Base-by-base conservation (phyloP, 2,888 invertebrate species). In the Phasia obesa region DNA sequence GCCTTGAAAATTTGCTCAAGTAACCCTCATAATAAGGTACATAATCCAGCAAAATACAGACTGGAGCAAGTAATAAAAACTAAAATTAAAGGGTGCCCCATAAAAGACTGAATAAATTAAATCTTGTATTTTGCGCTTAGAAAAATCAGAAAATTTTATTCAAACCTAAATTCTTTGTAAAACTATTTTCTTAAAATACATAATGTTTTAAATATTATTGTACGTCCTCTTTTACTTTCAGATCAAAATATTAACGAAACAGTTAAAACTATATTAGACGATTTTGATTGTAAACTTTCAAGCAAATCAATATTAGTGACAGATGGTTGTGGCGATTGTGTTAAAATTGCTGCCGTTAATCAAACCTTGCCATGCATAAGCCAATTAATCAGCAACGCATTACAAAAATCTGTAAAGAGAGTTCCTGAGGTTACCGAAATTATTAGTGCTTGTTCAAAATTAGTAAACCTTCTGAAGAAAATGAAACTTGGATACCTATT, bases 311-410 rank as follows among this genome's bases (percentile, higher is more conserved):
- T 53, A 25, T 25, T 53, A 25, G 53, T 53, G 6, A 25, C 25
- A 5, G 25, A 25, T 25, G 53, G 6, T 15, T 6, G 27, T 23
- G 15, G 25, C 15, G 53, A 53, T 15, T 15, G 15, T 25, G 5
- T 25, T 15, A n/a, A 25, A 53, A 15, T 25, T 25, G 15, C 25
- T 53, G 2, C 23, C 1, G 23, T 25, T 4, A n/a, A n/a, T 15
- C 23, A 53, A 27, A 25, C 5, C 25, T 6, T 53, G 2, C 25
- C 15, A 23, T 53, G 53, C 25, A 53, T 70, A 31, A 70, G 47
- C 47, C 31, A 47, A 9, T 47, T 70, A 17, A 44, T 70, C 15
- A 70, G 47, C 7, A 47, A n/a, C 21, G 70, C 31, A 0, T 31
- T 70, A 21, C 44, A 44, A 21, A 17, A 47, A 13, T 17, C 70